These are phyloP conservation scores for Neuroterus valhalla DNA, from an alignment of 1,140 invertebrate species.

Conservation along the genomic window DNA sequence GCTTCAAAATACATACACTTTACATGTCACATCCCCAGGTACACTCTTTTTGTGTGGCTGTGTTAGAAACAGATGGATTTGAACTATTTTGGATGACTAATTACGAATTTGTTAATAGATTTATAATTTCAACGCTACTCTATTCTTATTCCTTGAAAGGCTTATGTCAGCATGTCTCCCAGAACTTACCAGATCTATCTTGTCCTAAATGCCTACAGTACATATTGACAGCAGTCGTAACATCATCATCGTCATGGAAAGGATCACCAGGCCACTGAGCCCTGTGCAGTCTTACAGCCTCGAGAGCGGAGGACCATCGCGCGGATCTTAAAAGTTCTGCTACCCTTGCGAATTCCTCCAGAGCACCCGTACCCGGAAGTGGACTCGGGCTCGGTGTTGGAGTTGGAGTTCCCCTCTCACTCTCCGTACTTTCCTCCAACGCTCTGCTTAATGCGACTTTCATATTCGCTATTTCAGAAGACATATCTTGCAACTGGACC, in stretches of 20 bases:
- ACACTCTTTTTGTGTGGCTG: too few relatives aligned
- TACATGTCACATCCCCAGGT: too few relatives aligned
- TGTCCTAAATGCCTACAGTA: constrained; percentile 83
- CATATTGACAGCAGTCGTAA: constrained; percentile 82
- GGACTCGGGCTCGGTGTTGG: constrained; percentile 74
- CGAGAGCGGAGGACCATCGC: constrained; percentile 80
- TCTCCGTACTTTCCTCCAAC: constrained; percentile 76
- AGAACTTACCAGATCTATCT: constrained; percentile 78
- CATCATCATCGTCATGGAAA: constrained; percentile 77
- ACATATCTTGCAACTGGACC: constrained; percentile 77
- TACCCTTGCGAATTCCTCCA: constrained; percentile 77
- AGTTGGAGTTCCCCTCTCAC: constrained; percentile 77
- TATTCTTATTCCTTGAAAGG: too few relatives aligned
- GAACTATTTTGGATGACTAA: too few relatives aligned
- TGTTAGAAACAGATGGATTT: too few relatives aligned
- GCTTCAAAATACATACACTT: too few relatives aligned
- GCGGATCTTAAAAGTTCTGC: constrained; percentile 79
- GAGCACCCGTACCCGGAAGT: constrained; percentile 65
- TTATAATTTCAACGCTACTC: too few relatives aligned
- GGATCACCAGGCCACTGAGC: constrained; percentile 79
- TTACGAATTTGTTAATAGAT: too few relatives aligned
- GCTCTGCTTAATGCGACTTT: constrained; percentile 74
- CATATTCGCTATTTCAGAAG: constrained; percentile 75
- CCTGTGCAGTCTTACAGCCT: constrained; percentile 79
- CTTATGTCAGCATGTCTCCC: too few relatives aligned